These are phyloP conservation scores for Yponomeuta malinellus DNA, from an alignment of 2,888 invertebrate species.

Conservation along the genomic window DNA sequence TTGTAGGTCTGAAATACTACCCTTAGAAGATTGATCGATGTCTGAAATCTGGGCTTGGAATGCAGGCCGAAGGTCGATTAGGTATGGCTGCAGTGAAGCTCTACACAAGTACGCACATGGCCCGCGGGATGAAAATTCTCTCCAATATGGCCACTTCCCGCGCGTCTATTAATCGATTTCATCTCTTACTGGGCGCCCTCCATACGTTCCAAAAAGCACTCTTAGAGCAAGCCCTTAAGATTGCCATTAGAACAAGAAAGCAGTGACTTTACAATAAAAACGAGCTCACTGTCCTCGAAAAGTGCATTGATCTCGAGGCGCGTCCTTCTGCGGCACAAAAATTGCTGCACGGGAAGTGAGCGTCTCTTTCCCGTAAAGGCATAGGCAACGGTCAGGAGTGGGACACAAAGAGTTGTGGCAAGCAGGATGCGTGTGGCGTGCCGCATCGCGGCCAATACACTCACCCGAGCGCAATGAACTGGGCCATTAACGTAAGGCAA, in stretches of 20 bases:
- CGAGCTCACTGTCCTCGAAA: constrained; percentile 68
- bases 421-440: constrained; percentile 57
- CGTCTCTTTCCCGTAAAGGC: constrained; percentile 51
- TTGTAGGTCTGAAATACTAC: too few species aligned
- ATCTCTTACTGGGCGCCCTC: constrained; percentile 25
- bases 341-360: constrained; percentile 65
- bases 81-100: constrained; percentile 16
- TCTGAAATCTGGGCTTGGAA: too few species aligned
- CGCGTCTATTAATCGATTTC: constrained; percentile 62
- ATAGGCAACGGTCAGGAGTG: constrained; percentile 44
- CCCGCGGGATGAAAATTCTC: constrained; percentile 5
- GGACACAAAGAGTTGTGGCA: constrained; percentile 58
- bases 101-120: constrained; percentile 29
- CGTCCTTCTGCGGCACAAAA: constrained; percentile 72
- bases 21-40: too few species aligned
- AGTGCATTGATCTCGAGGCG: constrained; percentile 72
- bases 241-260: constrained; percentile 43
- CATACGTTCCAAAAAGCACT: constrained; percentile 37
- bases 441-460: constrained; percentile 65
- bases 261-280: constrained; percentile 57
- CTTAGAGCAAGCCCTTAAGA: constrained; percentile 49
- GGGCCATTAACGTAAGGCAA: constrained; percentile 60
- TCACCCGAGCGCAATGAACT: constrained; percentile 71
- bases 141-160: constrained; percentile 47
- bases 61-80: too few species aligned